Conservation (phyloP, 2,797 vertebrate genomes). For the Schizopygopsis malacanthus region DNA sequence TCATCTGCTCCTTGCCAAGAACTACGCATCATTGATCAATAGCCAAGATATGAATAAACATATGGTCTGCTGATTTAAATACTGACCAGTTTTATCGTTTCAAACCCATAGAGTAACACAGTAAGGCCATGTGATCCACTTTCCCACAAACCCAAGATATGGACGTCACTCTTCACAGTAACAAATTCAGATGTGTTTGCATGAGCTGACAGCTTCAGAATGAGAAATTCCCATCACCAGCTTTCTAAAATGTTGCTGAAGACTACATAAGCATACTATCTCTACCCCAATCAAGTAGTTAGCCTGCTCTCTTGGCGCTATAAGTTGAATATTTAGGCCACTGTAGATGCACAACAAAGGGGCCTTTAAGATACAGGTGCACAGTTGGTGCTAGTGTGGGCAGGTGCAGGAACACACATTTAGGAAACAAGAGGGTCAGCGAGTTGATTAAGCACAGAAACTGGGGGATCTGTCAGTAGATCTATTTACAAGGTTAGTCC, state of each 20-base stretch:
- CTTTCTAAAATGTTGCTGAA: conserved; percentile 20
- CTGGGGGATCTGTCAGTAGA: conserved; percentile 54
- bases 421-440: conserved; percentile 53
- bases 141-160: conserved; percentile 26
- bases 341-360: conserved; percentile 63
- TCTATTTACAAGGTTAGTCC: conserved; percentile 68
- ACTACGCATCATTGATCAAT: conserved; percentile 42
- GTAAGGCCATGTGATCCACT: conserved; percentile 49
- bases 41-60: conserved; percentile 46
- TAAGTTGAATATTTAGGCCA: conserved; percentile 44
- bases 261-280: conserved; percentile 45
- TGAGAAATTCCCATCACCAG: conserved; percentile 1
- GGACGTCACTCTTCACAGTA: conserved; percentile 25
- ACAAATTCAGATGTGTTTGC: conserved; percentile 38
- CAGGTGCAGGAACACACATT: conserved; percentile 61
- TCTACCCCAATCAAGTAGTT: conserved; percentile 30
- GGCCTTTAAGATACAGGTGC: conserved; percentile 69
- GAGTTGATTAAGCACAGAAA: conserved; percentile 45
- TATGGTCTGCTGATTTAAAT: conserved; percentile 47
- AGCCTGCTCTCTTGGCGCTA: conserved; percentile 37
- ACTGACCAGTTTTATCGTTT: conserved; percentile 45
- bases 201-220: conserved; percentile 32
- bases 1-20: conserved; percentile 31
- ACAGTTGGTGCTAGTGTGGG: conserved; percentile 63
- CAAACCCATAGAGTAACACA: conserved; percentile 45